Evolutionary conservation across 2,113 vertebrate genomes (phyloP).

Genomic region (Hipposideros armiger): DNA sequence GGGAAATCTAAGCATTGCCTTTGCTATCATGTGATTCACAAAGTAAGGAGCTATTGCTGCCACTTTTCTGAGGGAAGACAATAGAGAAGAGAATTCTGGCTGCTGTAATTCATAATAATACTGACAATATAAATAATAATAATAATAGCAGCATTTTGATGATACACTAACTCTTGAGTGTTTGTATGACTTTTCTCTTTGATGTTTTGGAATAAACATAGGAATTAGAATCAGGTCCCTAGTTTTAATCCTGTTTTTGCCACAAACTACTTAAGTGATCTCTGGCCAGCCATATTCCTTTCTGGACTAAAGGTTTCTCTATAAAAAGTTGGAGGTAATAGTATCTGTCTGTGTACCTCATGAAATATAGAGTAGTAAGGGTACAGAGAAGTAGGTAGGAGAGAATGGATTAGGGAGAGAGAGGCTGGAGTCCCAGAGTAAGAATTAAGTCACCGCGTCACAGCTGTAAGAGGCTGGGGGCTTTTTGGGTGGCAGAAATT

Average conservation of each 20-base stretch:
- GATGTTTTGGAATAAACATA: background rate
- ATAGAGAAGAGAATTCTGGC: background rate
- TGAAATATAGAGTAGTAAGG: background rate
- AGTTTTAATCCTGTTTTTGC: background rate
- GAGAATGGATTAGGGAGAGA: background rate
- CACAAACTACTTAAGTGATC: background rate
- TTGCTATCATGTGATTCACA: background rate
- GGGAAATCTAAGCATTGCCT: background rate
- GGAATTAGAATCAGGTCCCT: background rate
- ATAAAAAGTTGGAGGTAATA: background rate
- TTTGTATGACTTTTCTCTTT: background rate
- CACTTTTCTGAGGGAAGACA: background rate
- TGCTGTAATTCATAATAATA: background rate
- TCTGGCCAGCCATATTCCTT: background rate
- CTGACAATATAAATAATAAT: background rate
- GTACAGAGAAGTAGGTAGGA: background rate
- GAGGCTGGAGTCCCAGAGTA: background rate
- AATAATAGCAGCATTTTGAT: background rate
- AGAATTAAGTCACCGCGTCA: slow-evolving; percentile 1
- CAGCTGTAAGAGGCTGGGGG: background rate
- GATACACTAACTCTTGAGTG: background rate
- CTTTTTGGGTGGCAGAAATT: slow-evolving; percentile 61
- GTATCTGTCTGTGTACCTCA: background rate
- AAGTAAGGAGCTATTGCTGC: background rate
- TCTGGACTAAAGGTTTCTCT: background rate